phyloP scores from a whole-genome alignment of 2,113 vertebrate species.

The Oostethus manadensis region DNA sequence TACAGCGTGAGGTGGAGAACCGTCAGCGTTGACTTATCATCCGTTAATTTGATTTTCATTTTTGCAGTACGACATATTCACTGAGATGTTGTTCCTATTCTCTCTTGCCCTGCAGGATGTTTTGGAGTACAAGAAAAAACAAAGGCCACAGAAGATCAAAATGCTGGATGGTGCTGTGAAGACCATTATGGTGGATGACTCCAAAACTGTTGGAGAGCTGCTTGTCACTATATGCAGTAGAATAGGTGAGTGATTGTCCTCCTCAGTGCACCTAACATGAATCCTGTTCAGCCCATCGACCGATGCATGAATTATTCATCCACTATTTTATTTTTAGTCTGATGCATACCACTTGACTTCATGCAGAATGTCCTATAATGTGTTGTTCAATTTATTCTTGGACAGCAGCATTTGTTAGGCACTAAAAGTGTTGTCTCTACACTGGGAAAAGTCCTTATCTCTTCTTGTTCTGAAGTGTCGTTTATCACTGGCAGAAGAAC shows the following conservation, averaged over 20 bases:
- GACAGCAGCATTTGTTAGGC: constrained; percentile 23
- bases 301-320: constrained; percentile 36
- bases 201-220: constrained; percentile 95
- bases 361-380: constrained; percentile 11
- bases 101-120: constrained; percentile 76
- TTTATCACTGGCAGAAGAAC: constrained; percentile 41
- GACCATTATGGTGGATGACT: constrained; percentile 98
- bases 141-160: constrained; percentile 94
- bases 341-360: constrained; percentile 9
- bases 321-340: constrained; percentile 39
- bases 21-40: constrained; percentile 21
- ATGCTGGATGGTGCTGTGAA: constrained; percentile 96
- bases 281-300: constrained; percentile 14
- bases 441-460: constrained; percentile 20
- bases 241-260: constrained; percentile 77
- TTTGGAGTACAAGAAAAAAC: constrained; percentile 98
- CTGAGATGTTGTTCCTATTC: constrained; percentile 9
- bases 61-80: constrained; percentile 17
- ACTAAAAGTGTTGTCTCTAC: constrained; percentile 6
- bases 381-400: constrained; percentile 19
- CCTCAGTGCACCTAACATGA: background rate
- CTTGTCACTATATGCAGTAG: constrained; percentile 97
- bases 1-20: constrained; percentile 15
- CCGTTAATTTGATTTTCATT: constrained; percentile 27
- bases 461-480: constrained; percentile 29